Percentiles rank a stretch among this genome's conserved stretches.
Conservation (phyloP, 2,113 vertebrate species). For the Strix aluco region DNA sequence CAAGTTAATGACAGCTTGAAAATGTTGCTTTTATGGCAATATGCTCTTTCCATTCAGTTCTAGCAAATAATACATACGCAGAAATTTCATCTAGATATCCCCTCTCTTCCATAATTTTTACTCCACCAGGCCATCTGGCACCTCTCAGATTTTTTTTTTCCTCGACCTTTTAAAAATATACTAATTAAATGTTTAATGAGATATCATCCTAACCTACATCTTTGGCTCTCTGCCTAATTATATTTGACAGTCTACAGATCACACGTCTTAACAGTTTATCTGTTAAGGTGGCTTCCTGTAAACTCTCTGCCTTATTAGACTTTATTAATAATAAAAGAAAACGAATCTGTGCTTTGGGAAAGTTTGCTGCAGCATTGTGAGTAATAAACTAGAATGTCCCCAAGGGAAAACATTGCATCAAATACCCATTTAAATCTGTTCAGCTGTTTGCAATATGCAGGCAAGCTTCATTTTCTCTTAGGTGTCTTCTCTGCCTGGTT, state of each 20-base stretch:
- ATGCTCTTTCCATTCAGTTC: not conserved
- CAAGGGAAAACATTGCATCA: not conserved
- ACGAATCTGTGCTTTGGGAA: not conserved
- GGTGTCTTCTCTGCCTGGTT: not conserved
- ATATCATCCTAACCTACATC: not conserved
- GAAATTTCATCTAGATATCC: slow-evolving; percentile 16
- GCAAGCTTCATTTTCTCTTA: not conserved
- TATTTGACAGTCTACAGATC: slow-evolving; percentile 12
- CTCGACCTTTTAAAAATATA: slow-evolving; percentile 27
- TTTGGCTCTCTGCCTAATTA: slow-evolving; percentile 30
- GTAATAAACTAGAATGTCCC: not conserved
- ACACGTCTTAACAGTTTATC: not conserved
- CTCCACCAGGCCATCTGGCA: slow-evolving; percentile 43
- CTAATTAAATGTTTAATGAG: slow-evolving; percentile 54
- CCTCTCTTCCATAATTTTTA: slow-evolving; percentile 5
- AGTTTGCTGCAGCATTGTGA: not conserved
- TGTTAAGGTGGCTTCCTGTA: slow-evolving; percentile 7
- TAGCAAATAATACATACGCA: slow-evolving; percentile 31
- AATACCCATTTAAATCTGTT: not conserved
- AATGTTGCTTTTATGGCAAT: not conserved
- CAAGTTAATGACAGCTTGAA: not conserved
- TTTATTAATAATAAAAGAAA: slow-evolving; percentile 24
- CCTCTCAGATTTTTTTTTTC: not conserved
- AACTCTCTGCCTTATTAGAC: slow-evolving; percentile 7
- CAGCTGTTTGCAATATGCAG: not conserved